Percentiles rank a stretch among this genome's conserved stretches.
Conservation (phyloP, 2,888 invertebrate genomes). For the Pristionchus maxplancki region DNA sequence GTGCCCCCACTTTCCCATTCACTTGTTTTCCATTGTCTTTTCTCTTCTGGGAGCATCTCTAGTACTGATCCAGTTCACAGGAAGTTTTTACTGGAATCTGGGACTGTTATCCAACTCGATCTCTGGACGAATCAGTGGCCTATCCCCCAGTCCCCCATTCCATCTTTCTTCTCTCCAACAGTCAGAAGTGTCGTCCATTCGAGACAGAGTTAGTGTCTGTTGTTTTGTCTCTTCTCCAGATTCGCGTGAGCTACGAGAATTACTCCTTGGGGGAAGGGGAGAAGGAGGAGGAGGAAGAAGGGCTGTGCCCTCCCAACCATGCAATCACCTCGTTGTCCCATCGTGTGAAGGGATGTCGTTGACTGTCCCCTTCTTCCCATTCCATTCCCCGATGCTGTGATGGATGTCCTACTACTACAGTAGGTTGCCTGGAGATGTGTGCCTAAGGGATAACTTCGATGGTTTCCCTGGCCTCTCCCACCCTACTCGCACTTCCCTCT, state of each 20-base stretch:
- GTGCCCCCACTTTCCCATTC: neutral
- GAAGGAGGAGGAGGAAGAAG: neutral
- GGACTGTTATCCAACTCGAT: too few relatives aligned
- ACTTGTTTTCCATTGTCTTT: neutral
- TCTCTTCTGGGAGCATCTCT: neutral
- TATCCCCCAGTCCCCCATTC: neutral
- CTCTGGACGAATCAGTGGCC: neutral
- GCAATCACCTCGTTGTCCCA: neutral
- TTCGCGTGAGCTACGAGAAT: conserved; percentile 43
- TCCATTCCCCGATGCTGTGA: neutral
- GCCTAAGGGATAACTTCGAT: too few relatives aligned
- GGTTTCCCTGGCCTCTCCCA: neutral
- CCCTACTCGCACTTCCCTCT: neutral
- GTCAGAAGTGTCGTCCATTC: conserved; percentile 26
- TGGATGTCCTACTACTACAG: conserved; percentile 1
- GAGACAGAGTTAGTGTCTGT: neutral
- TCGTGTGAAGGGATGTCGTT: neutral
- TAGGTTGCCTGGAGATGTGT: conserved; percentile 18
- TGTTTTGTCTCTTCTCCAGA: conserved; percentile 2
- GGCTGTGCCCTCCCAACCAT: neutral
- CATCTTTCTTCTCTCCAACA: neutral
- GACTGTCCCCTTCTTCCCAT: neutral
- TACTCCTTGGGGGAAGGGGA: conserved; percentile 39
- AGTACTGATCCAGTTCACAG: neutral
- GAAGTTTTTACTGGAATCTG: neutral